Evolutionary conservation across 1,140 invertebrate species (phyloP).

Genomic region (Leptoteleia sp.): DNA sequence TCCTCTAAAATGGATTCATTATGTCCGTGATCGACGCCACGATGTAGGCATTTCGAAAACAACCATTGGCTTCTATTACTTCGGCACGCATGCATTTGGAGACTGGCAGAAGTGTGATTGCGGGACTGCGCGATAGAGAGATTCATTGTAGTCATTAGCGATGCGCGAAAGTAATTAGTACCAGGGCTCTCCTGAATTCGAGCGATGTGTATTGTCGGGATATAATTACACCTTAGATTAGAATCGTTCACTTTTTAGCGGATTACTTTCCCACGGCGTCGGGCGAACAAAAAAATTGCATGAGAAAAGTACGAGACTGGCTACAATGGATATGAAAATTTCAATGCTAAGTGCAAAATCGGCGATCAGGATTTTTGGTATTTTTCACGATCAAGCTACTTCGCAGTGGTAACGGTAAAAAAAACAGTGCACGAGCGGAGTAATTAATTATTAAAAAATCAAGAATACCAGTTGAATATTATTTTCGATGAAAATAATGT

Average conservation of each 20-base stretch:
- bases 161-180: slow-evolving; percentile 61
- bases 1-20: slow-evolving; percentile 73
- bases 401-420: slow-evolving; percentile 1
- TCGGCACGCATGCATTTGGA: slow-evolving; percentile 16
- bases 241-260: slow-evolving; percentile 29
- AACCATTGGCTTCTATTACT: slow-evolving; percentile 66
- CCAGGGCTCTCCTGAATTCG: slow-evolving; percentile 24
- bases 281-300: slow-evolving; percentile 28
- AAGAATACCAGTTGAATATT: too few relatives aligned
- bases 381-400: not conserved
- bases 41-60: slow-evolving; percentile 70
- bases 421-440: not conserved
- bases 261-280: slow-evolving; percentile 34
- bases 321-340: slow-evolving; percentile 25
- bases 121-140: slow-evolving; percentile 17
- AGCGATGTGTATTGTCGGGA: slow-evolving; percentile 33
- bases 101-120: slow-evolving; percentile 10
- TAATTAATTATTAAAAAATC: too few relatives aligned
- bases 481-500: too few relatives aligned
- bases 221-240: slow-evolving; percentile 40
- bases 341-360: slow-evolving; percentile 14
- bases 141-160: slow-evolving; percentile 60
- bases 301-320: slow-evolving; percentile 7
- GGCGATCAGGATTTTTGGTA: too few relatives aligned
- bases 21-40: slow-evolving; percentile 65